Evolutionary conservation across 2,797 vertebrate species (phyloP).

Genomic region (Melanotaenia parkinsoni): DNA sequence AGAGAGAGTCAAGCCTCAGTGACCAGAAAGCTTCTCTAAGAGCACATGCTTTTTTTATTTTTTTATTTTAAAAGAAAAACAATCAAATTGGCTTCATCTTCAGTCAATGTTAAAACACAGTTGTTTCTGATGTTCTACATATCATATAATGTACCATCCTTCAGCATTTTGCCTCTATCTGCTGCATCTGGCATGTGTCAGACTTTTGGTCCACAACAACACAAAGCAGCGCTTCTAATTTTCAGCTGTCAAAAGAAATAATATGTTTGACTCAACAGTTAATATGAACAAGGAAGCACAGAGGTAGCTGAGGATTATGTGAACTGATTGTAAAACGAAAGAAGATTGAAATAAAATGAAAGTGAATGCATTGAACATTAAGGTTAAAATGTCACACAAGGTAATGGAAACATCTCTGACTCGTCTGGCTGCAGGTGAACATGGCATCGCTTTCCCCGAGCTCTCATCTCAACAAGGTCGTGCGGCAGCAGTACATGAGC

Average conservation of each 20-base stretch:
- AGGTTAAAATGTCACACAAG: not conserved
- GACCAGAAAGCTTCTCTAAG: not conserved
- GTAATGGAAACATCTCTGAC: not conserved
- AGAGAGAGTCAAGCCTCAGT: not conserved
- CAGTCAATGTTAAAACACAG: not conserved
- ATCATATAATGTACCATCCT: not conserved
- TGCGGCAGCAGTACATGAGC: conserved; percentile 86
- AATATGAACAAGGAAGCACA: not conserved
- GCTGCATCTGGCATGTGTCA: too few relatives aligned
- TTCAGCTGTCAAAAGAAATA: too few relatives aligned
- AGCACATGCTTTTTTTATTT: too few relatives aligned
- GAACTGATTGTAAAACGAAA: not conserved
- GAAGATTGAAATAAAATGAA: not conserved
- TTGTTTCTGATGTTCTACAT: not conserved
- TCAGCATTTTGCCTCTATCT: too few relatives aligned
- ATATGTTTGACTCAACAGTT: too few relatives aligned
- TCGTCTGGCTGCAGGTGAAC: conserved; percentile 33
- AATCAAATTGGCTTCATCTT: not conserved
- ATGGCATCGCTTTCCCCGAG: conserved; percentile 83
- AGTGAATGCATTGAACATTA: not conserved
- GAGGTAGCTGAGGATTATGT: not conserved
- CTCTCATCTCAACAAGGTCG: conserved; percentile 85
- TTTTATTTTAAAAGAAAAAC: too few relatives aligned
- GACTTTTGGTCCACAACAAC: not conserved
- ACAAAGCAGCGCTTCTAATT: not conserved